phyloP scores from a whole-genome alignment of 2,888 invertebrate species.

The Pachycephus smyrnensis region DNA sequence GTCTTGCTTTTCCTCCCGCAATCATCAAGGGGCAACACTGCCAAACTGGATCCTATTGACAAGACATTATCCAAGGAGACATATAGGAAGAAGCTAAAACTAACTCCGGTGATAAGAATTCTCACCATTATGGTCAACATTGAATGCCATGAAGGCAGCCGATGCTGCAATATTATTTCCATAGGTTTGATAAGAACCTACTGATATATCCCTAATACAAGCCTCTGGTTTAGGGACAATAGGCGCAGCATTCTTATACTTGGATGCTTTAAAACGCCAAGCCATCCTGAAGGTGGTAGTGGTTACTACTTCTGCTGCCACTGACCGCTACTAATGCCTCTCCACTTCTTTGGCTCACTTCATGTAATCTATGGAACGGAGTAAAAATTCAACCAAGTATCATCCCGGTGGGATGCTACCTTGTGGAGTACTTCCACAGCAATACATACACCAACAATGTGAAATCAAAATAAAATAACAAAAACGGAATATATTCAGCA shows the following conservation, averaged over 20 bases:
- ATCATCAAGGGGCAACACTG: slow-evolving; percentile 88
- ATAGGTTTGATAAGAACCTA: slow-evolving; percentile 93
- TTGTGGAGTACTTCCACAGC: not conserved
- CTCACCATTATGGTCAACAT: slow-evolving; percentile 89
- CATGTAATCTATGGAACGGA: slow-evolving; percentile 53
- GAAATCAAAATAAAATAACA: not conserved
- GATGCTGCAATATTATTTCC: slow-evolving; percentile 96
- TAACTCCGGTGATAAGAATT: not conserved
- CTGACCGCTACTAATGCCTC: not conserved
- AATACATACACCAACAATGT: not conserved
- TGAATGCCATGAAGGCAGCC: slow-evolving; percentile 94
- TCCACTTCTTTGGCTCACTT: slow-evolving; percentile 37
- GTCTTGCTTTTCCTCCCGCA: slow-evolving; percentile 90
- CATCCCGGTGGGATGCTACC: not conserved
- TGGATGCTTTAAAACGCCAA: slow-evolving; percentile 97
- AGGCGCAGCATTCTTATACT: slow-evolving; percentile 97
- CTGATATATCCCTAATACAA: slow-evolving; percentile 86
- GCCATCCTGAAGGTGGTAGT: slow-evolving; percentile 72
- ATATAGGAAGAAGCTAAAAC: not conserved
- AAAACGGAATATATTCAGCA: not conserved
- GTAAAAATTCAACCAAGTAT: not conserved
- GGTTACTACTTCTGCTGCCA: not conserved
- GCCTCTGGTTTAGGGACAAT: slow-evolving; percentile 96
- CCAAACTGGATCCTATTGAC: slow-evolving; percentile 83
- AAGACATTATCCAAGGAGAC: slow-evolving; percentile 11